These are phyloP conservation scores for Timema cristinae DNA, from an alignment of 2,888 invertebrate genomes.

Conservation along the genomic window DNA sequence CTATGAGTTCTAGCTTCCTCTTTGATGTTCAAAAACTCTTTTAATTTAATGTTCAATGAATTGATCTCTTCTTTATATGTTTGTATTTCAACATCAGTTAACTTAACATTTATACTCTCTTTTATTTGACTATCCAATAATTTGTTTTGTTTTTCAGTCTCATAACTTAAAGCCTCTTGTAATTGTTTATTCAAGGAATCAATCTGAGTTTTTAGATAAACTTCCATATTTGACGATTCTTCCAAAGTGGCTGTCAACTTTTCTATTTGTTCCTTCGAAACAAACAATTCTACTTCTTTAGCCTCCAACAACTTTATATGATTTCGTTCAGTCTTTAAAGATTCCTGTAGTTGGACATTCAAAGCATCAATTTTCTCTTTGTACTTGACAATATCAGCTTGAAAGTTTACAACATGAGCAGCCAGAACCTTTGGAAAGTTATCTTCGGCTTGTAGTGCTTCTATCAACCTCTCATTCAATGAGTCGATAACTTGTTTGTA, in stretches of 20 bases:
- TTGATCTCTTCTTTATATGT: constrained; percentile 29
- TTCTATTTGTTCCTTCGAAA: constrained; percentile 7
- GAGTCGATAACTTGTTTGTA: constrained; percentile 4
- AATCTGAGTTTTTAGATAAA: constrained; percentile 1
- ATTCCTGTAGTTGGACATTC: constrained; percentile 32
- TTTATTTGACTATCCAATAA: too few relatives aligned
- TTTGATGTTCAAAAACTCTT: too few relatives aligned
- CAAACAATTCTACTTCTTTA: background rate
- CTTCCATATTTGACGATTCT: background rate
- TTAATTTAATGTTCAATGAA: constrained; percentile 38
- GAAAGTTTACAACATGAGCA: background rate
- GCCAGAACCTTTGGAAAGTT: background rate
- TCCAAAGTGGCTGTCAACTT: constrained; percentile 3
- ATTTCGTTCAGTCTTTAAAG: constrained; percentile 39
- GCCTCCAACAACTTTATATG: constrained; percentile 20
- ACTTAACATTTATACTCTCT: too few relatives aligned
- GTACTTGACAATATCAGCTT: constrained; percentile 2
- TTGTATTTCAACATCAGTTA: background rate
- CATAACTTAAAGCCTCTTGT: background rate
- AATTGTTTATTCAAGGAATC: background rate
- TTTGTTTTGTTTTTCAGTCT: background rate
- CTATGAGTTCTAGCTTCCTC: too few relatives aligned
- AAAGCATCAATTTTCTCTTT: constrained; percentile 15
- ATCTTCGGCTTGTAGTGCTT: constrained; percentile 9
- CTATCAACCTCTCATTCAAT: constrained; percentile 15